These are phyloP conservation scores for Bedellia somnulentella DNA, from an alignment of 2,888 invertebrate genomes.

Conservation along the genomic window DNA sequence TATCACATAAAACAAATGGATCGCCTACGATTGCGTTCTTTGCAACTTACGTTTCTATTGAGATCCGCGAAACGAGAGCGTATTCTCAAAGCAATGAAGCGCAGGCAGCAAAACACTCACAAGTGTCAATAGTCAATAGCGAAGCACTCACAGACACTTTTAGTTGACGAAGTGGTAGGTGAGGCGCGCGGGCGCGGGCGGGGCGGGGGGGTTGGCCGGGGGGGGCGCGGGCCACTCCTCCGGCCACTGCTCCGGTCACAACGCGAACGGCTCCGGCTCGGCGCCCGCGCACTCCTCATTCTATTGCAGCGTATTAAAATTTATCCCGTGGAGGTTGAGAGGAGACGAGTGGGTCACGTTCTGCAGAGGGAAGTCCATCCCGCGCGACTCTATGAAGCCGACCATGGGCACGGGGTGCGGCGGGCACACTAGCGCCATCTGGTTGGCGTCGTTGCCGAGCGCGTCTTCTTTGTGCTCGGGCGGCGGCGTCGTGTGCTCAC, in stretches of 20 bases:
- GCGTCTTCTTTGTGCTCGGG: conserved; percentile 50
- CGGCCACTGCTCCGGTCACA: conserved; percentile 39
- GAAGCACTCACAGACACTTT: too few relatives aligned
- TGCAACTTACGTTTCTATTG: conserved; percentile 40
- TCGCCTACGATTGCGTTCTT: too few relatives aligned
- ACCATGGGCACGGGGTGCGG: conserved; percentile 68
- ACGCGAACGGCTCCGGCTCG: conserved; percentile 25
- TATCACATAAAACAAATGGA: too few relatives aligned
- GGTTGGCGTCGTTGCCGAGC: conserved; percentile 26
- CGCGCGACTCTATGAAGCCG: conserved; percentile 71
- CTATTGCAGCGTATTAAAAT: conserved; percentile 77
- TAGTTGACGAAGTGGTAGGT: too few relatives aligned
- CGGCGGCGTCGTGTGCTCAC: conserved; percentile 67
- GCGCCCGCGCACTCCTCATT: conserved; percentile 41
- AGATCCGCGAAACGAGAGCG: conserved; percentile 50
- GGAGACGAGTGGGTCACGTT: conserved; percentile 64
- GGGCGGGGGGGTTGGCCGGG: too few relatives aligned
- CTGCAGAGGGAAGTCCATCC: conserved; percentile 69
- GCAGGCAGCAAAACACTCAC: too few relatives aligned
- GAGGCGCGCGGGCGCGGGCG: conserved; percentile 5
- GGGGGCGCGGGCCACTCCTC: conserved; percentile 15
- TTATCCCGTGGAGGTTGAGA: conserved; percentile 73
- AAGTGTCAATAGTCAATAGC: too few relatives aligned
- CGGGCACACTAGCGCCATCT: conserved; percentile 63
- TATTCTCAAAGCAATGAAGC: too few relatives aligned